Evolutionary conservation across 1,140 invertebrate species (phyloP), one percentile per base, ranked within the genome.

Genomic region (Cotesia glomerata): DNA sequence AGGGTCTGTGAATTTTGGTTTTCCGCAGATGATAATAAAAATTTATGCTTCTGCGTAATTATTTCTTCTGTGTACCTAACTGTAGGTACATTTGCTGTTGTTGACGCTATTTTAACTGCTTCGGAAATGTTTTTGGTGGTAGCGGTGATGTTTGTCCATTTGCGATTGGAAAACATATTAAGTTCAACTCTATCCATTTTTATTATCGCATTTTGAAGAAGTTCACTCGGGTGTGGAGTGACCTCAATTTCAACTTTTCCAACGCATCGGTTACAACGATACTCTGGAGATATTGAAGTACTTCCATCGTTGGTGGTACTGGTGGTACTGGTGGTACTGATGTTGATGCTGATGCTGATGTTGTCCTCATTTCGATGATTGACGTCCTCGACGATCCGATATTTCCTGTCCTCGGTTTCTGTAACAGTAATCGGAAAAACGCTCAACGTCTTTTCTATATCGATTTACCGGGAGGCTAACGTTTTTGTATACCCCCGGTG

Each of bases 231-330:
- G 49, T 71, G 36, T 39, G 51, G n/a, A 9, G 35, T 13, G 13
- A 56, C 61, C 16, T 71, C 63, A 26, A 72, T 66, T 72, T 14
- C 52, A 58, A 18, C 18, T 72, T 66, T 66, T 66, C 51, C 52
- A 59, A 54, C 52, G 18, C 62, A 72, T 36, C 63, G 62, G 18
- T 45, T n/a, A 34, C 9, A 45, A 11, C 7, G 39, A 45, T 9
- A 45, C 11, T 8, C 39, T 8, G 16, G 32, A 51, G 64, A 51
- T 45, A 45, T 7, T 16, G 62, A 14, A 35, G 18, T 16, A 39
- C n/a, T 51, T 51, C 61, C 39, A 63, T 34, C 39, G 32, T 8
- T 63, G 61, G 18, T 36, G 7, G 7, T 63, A 4, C 13, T 63
- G 61, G 18, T 36, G 7, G 7, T 63, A 4, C 13, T 64, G 11